Base-by-base conservation (phyloP, 1,140 invertebrate genomes). In the Scaptomyza pallida region DNA sequence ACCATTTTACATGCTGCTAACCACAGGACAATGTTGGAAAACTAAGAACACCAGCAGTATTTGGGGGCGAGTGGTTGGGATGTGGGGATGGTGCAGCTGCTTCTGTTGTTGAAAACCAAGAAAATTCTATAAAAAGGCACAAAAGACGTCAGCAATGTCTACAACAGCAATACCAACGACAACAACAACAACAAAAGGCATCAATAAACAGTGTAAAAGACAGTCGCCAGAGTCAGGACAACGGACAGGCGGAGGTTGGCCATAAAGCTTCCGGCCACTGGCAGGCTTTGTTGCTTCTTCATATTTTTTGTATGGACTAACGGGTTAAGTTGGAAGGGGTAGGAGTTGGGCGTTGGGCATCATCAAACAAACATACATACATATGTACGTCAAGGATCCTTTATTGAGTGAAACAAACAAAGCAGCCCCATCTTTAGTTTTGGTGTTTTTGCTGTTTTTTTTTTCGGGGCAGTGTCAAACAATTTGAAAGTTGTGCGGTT, bases 401-500 rank as follows among this genome's bases (percentile, higher is more conserved):
- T 75, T 78, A 88, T 88, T 88, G 82, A 74, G 82, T 64, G 65
- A 80, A 79, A 88, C 82, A 86, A 88, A 86, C 65, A 86, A 76
- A 65, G 76, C 44, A 30, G 26, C 44, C 40, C 52, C 10, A 12
- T 16, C 43, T 37, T n/a, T 8, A 6, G 37, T 21, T 52, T 26
- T 26, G 2, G 23, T 26, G 23, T 6, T 26, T 26, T n/a, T n/a
- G n/a, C n/a, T n/a, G 13, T 17, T 33, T 40, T 61, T 8, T 23
- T 17, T n/a, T 57, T 30, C 26, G 26, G 26, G 56, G 48, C 41
- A 43, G 60, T 68, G 70, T 43, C 63, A 71, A 80, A 80, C 82
- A 86, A 78, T 82, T 86, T 86, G 78, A 88, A 86, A 86, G 82
- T 86, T 86, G 63, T 85, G 82, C 71, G 82, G 82, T 88, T 88